Percentiles rank a stretch among this genome's conserved stretches.
Evolutionary conservation across 2,888 invertebrate species (phyloP).

Genomic region (Zygaena filipendulae): DNA sequence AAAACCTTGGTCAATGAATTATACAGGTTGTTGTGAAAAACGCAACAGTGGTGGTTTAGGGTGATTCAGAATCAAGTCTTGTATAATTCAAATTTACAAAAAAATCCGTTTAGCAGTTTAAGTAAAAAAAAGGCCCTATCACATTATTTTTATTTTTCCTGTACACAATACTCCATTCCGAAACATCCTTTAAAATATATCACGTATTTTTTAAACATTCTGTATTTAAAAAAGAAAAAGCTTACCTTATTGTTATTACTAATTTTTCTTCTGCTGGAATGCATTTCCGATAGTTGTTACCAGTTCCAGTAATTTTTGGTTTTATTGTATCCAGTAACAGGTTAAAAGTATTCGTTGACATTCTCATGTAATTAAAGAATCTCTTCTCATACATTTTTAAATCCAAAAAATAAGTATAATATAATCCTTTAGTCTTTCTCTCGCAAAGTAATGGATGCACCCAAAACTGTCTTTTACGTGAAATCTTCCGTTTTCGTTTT

Average conservation of each 20-base stretch:
- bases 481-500: constrained; percentile 17
- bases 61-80: constrained; percentile 9
- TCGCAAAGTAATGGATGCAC: constrained; percentile 14
- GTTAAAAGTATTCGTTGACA: too few relatives aligned
- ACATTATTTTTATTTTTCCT: constrained; percentile 13
- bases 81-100: constrained; percentile 9
- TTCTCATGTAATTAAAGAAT: too few relatives aligned
- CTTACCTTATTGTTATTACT: constrained; percentile 12
- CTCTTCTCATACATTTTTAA: constrained; percentile 11
- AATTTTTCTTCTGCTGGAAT: constrained; percentile 12
- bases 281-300: constrained; percentile 13
- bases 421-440: constrained; percentile 14
- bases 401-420: constrained; percentile 12
- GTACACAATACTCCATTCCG: constrained; percentile 10
- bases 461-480: constrained; percentile 15
- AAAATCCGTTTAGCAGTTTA: too few relatives aligned
- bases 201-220: constrained; percentile 11
- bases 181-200: constrained; percentile 10
- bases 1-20: constrained; percentile 13
- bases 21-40: constrained; percentile 12
- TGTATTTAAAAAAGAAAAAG: constrained; percentile 10
- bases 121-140: constrained; percentile 12
- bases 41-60: constrained; percentile 6
- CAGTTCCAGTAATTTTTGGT: constrained; percentile 14
- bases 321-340: constrained; percentile 13